These are phyloP conservation scores for Cassiopea xamachana DNA, from an alignment of 30 jellyfish, hydroid and myxozoan genomes.

Conservation along the genomic window DNA sequence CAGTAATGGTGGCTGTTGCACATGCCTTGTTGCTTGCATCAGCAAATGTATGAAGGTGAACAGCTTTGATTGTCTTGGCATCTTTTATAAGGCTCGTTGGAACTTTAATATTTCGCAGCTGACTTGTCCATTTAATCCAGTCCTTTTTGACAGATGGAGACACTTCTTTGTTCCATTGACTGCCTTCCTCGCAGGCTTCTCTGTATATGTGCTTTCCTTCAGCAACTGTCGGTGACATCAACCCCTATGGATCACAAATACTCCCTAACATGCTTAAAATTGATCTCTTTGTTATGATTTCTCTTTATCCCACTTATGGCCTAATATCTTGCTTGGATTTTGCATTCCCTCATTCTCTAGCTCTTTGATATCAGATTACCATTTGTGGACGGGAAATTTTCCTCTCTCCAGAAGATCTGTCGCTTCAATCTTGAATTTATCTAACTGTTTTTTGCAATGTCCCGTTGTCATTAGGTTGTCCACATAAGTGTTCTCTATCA, in stretches of 20 bases:
- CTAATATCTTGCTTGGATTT: neutral
- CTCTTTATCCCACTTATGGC: constrained; percentile 11
- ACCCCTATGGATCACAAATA: too few relatives aligned
- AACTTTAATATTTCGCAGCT: constrained; percentile 5
- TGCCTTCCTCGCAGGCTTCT: constrained; percentile 36
- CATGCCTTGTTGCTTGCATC: constrained; percentile 80
- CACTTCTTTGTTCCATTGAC: constrained; percentile 46
- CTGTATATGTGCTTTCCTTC: constrained; percentile 55
- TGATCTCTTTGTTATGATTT: constrained; percentile 16
- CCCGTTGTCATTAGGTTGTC: constrained; percentile 53
- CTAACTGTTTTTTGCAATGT: neutral
- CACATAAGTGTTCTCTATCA: constrained; percentile 49
- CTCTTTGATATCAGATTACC: constrained; percentile 53
- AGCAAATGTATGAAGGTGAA: constrained; percentile 63
- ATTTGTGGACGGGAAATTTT: constrained; percentile 55
- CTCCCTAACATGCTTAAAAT: constrained; percentile 14
- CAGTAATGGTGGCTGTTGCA: constrained; percentile 32
- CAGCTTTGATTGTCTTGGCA: constrained; percentile 12
- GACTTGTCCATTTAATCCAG: constrained; percentile 25
- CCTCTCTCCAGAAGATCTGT: constrained; percentile 24
- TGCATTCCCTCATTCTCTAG: constrained; percentile 57
- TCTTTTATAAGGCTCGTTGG: constrained; percentile 39
- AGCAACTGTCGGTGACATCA: constrained; percentile 43
- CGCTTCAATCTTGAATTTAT: constrained; percentile 35
- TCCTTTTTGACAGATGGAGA: constrained; percentile 24